Base-by-base conservation (phyloP, 2,113 vertebrate species). In the Cygnus buccinator region DNA sequence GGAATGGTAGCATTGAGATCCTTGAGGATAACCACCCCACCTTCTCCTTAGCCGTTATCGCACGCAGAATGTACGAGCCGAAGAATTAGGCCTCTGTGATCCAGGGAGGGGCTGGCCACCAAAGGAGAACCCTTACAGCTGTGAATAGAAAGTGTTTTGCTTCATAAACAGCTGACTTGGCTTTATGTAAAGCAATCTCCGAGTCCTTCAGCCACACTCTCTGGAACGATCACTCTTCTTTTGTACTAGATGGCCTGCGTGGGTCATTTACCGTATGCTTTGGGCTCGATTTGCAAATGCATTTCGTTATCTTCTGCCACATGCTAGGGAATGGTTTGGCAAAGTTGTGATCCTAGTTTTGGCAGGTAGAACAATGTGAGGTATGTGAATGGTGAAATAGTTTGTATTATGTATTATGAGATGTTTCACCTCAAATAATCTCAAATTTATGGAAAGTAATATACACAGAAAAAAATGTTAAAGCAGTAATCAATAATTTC, bases 51-150 rank as follows among this genome's bases (percentile, higher is more conserved):
- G 50, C 37, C 7, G 1, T 62, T 66, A 61, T 23, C 37, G 48
- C 61, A 12, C 26, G n/a, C 39, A 11, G 52, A 52, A 29, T 0
- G 0, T 1, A 5, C 61, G 18, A 1, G 1, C 0, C 0, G 46
- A 88, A 78, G 68, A 84, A 33, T 31, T 39, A 15, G 18, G 37
- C 58, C 35, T 0, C 50, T 39, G 26, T 70, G 72, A 71, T 77
- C 31, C 41, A 67, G 23, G 17, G 35, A 22, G 25, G 43, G 26
- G 6, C 35, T 21, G 8, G 55, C 74, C 37, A 9, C 39, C 70
- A 21, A 16, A 59, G 8, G 43, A 31, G 26, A 7, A 1, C 48
- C 59, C 39, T 55, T n/a, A 62, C 41, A 46, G 14, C n/a, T n/a
- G n/a, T 29, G n/a, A 62, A 55, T 3, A 52, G 43, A 52, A 37